Evolutionary conservation across 53 echinoderm and acorn worm species (phyloP), one percentile per base, ranked within the genome.

Genomic region (Crossaster papposus): DNA sequence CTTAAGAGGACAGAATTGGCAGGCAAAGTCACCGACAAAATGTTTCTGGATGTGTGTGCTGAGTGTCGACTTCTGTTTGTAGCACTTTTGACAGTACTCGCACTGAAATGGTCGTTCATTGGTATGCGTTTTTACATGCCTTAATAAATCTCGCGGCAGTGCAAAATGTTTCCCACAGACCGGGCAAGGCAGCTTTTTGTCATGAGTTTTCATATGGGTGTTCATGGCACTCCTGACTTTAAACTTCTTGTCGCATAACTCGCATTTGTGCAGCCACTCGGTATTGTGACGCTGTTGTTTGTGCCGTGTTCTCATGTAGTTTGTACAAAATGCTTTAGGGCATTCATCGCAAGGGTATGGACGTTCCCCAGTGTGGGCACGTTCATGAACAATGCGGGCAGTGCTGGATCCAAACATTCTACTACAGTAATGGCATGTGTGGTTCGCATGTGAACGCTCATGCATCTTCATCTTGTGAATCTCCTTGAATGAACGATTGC

Each of bases 41-140:
- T 87, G 87, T 30, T 80, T 90, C 81, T 90, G 81, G 24, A 90
- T 50, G 72, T 90, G 81, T 13, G 81, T 81, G 20, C 82, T 81
- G 51, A 81, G 82, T 5, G 81, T 90, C 37, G 87, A 87, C 54
- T 87, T 87, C 87, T 87, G 87, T 31, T 87, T 87, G 55, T 87
- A 87, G 62, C 55, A 58, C 77, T 87, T 87, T 76, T 87, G 54
- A 76, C 87, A 87, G 77, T 87, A 63, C 58, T 87, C 54, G 62
- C 87, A 87, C 62, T 87, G 75, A 30, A 87, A 87, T 4, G 87
- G 87, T 23, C 87, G 87, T 32, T 87, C 87, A 34, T 87, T 76
- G 30, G 87, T 87, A 33, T 87, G 87, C 1, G 87, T 87, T 54
- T 87, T 87, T 62, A 87, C 35, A 36, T 87, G 87, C 35, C 87